Conservation (phyloP, 2,797 vertebrate genomes). For the Mormyrus hasselquistii region DNA sequence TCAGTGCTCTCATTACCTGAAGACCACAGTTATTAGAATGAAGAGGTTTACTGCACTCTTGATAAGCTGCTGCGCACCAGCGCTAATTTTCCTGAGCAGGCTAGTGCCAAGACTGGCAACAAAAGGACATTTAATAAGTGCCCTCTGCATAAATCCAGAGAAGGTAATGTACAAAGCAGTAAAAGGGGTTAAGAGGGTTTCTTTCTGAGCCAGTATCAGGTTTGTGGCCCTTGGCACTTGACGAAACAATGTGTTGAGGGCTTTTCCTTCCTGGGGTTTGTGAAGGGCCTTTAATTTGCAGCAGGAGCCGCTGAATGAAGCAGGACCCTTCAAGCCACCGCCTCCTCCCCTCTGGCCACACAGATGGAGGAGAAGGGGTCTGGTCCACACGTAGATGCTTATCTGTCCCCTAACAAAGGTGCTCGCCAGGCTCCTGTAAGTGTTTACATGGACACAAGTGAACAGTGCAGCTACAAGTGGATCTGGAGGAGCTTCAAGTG, state of each 20-base stretch:
- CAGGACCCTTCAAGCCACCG: conserved; percentile 24
- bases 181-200: conserved; percentile 41
- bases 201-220: conserved; percentile 40
- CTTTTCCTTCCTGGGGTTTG: conserved; percentile 34
- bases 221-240: conserved; percentile 41
- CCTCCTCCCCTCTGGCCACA: conserved; percentile 26
- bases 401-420: conserved; percentile 33
- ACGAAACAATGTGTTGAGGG: conserved; percentile 35
- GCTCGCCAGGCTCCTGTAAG: conserved; percentile 15
- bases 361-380: conserved; percentile 29
- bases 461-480: conserved; percentile 19
- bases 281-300: conserved; percentile 44
- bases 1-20: not conserved
- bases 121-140: conserved; percentile 31
- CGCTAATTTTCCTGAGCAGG: conserved; percentile 20
- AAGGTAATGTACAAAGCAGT: conserved; percentile 34
- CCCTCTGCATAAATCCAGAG: conserved; percentile 31
- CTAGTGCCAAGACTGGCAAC: conserved; percentile 24
- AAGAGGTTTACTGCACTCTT: conserved; percentile 21
- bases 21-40: conserved; percentile 19
- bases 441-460: conserved; percentile 26
- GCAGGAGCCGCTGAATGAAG: conserved; percentile 43
- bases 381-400: conserved; percentile 35
- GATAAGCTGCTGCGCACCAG: conserved; percentile 25
- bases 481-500: conserved; percentile 20